Evolutionary conservation across 2,113 vertebrate genomes (phyloP), one percentile per base, ranked within the genome.

Genomic region (Myodes glareolus): DNA sequence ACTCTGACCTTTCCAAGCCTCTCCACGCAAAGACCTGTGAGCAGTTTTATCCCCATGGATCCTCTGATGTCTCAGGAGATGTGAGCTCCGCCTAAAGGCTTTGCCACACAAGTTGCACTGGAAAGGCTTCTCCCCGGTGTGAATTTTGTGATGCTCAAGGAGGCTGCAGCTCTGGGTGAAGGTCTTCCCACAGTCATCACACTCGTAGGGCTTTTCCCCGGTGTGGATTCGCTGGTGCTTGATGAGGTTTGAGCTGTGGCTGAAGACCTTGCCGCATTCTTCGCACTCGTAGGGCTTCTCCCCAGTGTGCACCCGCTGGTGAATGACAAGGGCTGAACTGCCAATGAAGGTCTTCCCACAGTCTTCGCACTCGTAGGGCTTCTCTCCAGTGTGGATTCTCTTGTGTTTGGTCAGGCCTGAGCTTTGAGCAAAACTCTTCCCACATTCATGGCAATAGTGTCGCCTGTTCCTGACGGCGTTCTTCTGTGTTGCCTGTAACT

Each of bases 191-290:
- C 97, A 97, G 84, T 96, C 52, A 1, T 96, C 88, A 58, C 97
- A 97, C 86, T 92, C 81, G 0, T 97, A 97, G 93, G 97, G 97
- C 86, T 96, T 97, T 91, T 97, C 97, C 45, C 96, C 96, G 3
- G 97, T 97, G 96, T 97, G 97, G 19, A 80, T 97, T 80, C 96
- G 92, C 91, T 97, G 96, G 93, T 97, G 97, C 61, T 96, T 97
- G 91, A 97, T 96, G 9, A 97, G 97, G 42, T 97, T 47, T 27
- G 97, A 97, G 85, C 96, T 96, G 75, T 96, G 96, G 42, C 91
- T 97, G 76, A 97, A 97, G 9, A 96, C 86, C 39, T 96, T 97
- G 52, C 96, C 96, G 25, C 97, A 97, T 52, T 96, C 88, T 5
- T 95, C 88, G 50, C 97, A 97, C 85, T 92, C 91, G 0, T 97